Evolutionary conservation across 2,888 invertebrate species (phyloP).

Genomic region (Dorcus parallelipipedus): DNA sequence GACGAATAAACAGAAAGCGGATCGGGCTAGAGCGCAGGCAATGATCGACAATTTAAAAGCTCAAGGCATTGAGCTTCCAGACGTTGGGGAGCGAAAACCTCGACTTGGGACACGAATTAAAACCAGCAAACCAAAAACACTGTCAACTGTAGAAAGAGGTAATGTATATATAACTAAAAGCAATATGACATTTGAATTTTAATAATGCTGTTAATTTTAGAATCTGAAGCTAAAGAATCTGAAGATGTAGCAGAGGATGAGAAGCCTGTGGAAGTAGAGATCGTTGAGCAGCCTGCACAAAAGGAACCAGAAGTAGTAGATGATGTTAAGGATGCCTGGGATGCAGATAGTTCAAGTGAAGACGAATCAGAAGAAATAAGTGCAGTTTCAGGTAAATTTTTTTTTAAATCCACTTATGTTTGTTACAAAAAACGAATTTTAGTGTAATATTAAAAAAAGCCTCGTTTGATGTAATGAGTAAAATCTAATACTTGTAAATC

Average conservation of each 20-base stretch:
- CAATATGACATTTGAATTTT: too few species aligned
- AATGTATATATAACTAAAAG: not conserved
- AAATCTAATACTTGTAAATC: too few species aligned
- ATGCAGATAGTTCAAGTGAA: constrained; percentile 63
- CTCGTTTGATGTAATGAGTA: too few species aligned
- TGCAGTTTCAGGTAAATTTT: constrained; percentile 6
- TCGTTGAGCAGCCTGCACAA: constrained; percentile 24
- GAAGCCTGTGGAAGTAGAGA: constrained; percentile 25
- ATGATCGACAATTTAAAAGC: constrained; percentile 86
- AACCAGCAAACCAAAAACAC: constrained; percentile 53
- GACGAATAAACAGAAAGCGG: constrained; percentile 91
- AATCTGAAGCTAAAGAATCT: constrained; percentile 14
- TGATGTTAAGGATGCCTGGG: constrained; percentile 82
- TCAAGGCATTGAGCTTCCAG: constrained; percentile 80
- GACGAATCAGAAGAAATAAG: constrained; percentile 36
- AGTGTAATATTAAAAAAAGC: too few species aligned
- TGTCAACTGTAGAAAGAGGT: not conserved
- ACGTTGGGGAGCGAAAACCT: constrained; percentile 60
- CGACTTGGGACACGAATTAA: constrained; percentile 73
- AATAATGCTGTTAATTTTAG: not conserved
- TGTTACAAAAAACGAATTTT: too few species aligned
- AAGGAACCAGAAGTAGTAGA: constrained; percentile 43
- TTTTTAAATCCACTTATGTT: too few species aligned
- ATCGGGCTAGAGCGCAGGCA: constrained; percentile 82
- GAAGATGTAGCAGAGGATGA: constrained; percentile 30